Conservation (phyloP, 2,113 vertebrate genomes). For the Aptenodytes forsteri region DNA sequence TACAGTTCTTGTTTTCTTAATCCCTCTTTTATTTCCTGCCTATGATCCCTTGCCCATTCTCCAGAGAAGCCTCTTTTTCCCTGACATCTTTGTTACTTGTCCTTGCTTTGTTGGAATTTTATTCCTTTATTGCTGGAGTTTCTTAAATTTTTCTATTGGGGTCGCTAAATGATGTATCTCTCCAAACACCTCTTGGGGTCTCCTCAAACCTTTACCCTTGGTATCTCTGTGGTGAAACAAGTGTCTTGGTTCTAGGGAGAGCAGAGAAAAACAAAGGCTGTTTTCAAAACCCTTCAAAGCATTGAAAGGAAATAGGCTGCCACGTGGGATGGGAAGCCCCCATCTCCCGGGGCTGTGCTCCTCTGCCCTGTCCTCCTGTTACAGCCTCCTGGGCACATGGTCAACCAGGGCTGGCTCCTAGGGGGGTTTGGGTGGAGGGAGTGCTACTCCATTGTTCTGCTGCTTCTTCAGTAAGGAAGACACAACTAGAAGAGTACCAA, state of each 20-base stretch:
- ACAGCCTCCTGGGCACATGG: rapidly evolving
- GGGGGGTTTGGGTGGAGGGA: background rate
- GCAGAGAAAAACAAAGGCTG: background rate
- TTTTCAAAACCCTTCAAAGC: background rate
- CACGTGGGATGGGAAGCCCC: background rate
- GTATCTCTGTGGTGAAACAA: background rate
- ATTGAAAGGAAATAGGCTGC: background rate
- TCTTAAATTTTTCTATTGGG: background rate
- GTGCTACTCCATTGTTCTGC: rapidly evolving
- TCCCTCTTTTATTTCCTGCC: background rate
- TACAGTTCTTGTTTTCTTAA: background rate
- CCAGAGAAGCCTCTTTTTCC: background rate
- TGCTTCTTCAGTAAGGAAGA: background rate
- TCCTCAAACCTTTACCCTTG: background rate
- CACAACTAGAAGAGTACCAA: background rate
- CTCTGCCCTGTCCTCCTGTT: background rate
- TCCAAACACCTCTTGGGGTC: background rate
- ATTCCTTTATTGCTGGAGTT: background rate
- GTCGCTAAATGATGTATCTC: background rate
- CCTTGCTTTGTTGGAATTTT: background rate
- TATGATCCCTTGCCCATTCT: background rate
- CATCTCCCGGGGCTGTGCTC: rapidly evolving
- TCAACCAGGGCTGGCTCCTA: rapidly evolving
- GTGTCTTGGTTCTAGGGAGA: background rate
- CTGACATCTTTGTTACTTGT: background rate